These are phyloP conservation scores for Grapholita molesta DNA, from an alignment of 1,140 invertebrate species.

Conservation along the genomic window DNA sequence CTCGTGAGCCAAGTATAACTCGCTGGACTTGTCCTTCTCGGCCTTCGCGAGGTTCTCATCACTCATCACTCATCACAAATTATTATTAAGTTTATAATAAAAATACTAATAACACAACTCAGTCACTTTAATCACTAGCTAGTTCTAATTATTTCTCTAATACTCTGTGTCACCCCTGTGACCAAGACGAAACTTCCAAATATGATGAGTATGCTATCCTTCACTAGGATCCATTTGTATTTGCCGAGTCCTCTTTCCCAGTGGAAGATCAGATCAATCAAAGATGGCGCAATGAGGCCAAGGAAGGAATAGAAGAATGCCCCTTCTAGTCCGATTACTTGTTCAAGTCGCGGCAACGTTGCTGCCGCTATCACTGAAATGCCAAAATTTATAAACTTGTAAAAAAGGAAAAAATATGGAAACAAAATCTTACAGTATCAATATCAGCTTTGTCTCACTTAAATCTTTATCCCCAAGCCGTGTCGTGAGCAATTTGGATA, in stretches of 20 bases:
- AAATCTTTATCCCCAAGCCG: too few relatives aligned
- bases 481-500: too few relatives aligned
- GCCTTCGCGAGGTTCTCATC: too few relatives aligned
- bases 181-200: constrained; percentile 63
- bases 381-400: constrained; percentile 18
- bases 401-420: background rate
- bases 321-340: constrained; percentile 93
- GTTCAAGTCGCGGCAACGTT: constrained; percentile 87
- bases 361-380: constrained; percentile 86
- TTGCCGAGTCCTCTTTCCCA: constrained; percentile 81
- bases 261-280: constrained; percentile 87
- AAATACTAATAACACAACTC: background rate
- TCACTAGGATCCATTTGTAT: constrained; percentile 82
- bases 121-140: constrained; percentile 18
- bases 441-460: background rate
- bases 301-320: constrained; percentile 92
- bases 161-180: constrained; percentile 65
- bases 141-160: constrained; percentile 61
- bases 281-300: constrained; percentile 90
- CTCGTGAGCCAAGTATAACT: too few relatives aligned
- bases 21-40: too few relatives aligned
- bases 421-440: background rate
- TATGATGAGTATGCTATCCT: constrained; percentile 79
- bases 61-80: too few relatives aligned
- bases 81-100: background rate